Evolutionary conservation across 2,888 invertebrate species (phyloP).

Genomic region (Chironomus riparius): DNA sequence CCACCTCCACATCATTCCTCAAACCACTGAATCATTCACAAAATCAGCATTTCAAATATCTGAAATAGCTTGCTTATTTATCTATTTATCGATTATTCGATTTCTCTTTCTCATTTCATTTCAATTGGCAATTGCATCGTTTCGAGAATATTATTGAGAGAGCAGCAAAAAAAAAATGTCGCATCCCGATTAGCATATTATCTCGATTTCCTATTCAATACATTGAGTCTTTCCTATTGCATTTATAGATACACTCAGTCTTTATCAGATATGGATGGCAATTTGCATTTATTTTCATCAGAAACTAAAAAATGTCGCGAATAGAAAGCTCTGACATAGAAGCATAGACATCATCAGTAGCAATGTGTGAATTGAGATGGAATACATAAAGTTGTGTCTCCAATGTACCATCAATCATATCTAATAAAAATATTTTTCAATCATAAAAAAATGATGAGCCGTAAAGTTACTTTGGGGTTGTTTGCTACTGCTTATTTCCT

Average conservation of each 20-base stretch:
- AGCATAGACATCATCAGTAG: background rate
- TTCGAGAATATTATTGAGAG: background rate
- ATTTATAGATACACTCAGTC: background rate
- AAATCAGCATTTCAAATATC: too few species aligned
- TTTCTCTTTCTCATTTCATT: background rate
- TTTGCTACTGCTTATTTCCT: background rate
- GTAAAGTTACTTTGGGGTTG: background rate
- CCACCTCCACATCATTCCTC: too few species aligned
- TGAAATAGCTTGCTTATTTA: too few species aligned
- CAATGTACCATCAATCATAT: slow-evolving; percentile 24
- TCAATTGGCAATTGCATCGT: background rate
- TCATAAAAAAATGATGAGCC: background rate
- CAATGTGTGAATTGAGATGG: background rate
- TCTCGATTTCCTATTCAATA: background rate
- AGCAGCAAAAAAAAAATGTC: background rate
- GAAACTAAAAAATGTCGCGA: background rate
- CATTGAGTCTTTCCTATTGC: background rate
- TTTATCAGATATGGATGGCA: background rate
- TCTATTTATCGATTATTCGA: background rate
- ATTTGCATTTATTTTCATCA: background rate
- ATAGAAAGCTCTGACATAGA: background rate
- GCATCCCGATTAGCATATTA: background rate
- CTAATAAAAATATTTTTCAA: slow-evolving; percentile 22
- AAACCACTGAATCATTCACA: too few species aligned
- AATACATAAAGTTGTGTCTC: slow-evolving; percentile 3